Evolutionary conservation across 2,888 invertebrate genomes (phyloP), one percentile per base, ranked within the genome.

Genomic region (Adelphocoris suturalis): DNA sequence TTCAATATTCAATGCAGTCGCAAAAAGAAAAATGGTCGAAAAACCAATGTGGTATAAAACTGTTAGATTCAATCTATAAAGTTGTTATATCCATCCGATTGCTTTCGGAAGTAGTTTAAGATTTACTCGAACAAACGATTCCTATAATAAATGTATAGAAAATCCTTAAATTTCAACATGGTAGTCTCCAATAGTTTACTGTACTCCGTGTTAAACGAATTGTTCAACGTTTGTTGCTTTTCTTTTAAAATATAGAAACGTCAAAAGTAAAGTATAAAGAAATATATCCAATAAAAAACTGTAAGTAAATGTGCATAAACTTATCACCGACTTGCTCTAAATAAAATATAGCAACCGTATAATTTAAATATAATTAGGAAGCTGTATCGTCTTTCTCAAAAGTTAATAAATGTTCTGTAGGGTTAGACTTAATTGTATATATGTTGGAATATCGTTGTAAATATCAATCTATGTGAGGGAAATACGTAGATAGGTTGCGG

Each of bases 381-480:
- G 84, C 90, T 91, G 88, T 91, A 90, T 90, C 68, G 90, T 87
- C 90, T 87, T 90, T 90, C 87, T 89, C 81, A 86, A 89, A 89
- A 81, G 68, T 89, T 75, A 86, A 68, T 88, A 55, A 78, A 88
- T 88, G 88, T 88, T 86, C 86, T 9, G 88, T 88, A 82, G 89
- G 47, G 75, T 23, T 84, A 82, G 89, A 89, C 14, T 75, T 90
- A 78, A 86, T 86, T 90, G 86, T 90, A 78, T 86, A 90, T 86
- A 89, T 84, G 57, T 85, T 55, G 68, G 68, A 46, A 47, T 90
- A 52, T 85, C 55, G 82, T 82, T 90, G 85, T 90, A 89, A 89
- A 89, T 85, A 90, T 86, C n/a, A 86, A 28, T 78, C 7, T 46
- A 52, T 89, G 47, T n/a, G 52, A 75, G 75, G 90, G 89, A 86